Conservation (phyloP, 2,888 invertebrate genomes). For the Blastobasis adustella region DNA sequence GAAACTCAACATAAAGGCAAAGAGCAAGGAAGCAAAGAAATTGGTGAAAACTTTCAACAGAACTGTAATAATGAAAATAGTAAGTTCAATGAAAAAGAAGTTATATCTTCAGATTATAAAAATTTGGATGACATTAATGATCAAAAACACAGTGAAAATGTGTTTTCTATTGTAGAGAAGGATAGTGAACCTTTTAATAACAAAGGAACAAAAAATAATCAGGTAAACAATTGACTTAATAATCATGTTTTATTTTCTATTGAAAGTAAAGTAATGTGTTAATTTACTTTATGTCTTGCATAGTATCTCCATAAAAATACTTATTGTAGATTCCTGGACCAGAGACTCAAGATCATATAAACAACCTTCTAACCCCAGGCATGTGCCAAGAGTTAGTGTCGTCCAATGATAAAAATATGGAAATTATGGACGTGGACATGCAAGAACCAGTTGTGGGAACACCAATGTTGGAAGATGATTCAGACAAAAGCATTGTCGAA, state of each 20-base stretch:
- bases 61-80: conserved; percentile 10
- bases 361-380: conserved; percentile 39
- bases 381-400: conserved; percentile 24
- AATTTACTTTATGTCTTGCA: too few species aligned
- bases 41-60: conserved; percentile 2
- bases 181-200: conserved; percentile 24
- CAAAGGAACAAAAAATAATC: conserved; percentile 10
- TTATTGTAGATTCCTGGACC: too few species aligned
- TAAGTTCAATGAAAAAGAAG: conserved; percentile 10
- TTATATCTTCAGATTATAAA: too few species aligned
- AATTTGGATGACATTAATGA: conserved; percentile 7
- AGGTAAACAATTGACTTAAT: conserved; percentile 20
- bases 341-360: conserved; percentile 21
- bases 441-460: conserved; percentile 20
- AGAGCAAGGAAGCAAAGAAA: conserved; percentile 2
- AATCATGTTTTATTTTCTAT: too few species aligned
- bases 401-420: conserved; percentile 15
- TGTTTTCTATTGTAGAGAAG: conserved; percentile 49
- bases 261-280: too few species aligned
- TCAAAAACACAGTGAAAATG: conserved; percentile 52
- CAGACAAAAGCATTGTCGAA: conserved; percentile 58
- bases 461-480: conserved; percentile 38
- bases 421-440: conserved; percentile 2
- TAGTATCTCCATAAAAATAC: too few species aligned
- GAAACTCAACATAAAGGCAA: conserved; percentile 11